A percentile compares a stretch with the other conserved stretches of the same genome.
phyloP scores from a whole-genome alignment of 2,888 invertebrate genomes.

The Standfussiana lucernea region DNA sequence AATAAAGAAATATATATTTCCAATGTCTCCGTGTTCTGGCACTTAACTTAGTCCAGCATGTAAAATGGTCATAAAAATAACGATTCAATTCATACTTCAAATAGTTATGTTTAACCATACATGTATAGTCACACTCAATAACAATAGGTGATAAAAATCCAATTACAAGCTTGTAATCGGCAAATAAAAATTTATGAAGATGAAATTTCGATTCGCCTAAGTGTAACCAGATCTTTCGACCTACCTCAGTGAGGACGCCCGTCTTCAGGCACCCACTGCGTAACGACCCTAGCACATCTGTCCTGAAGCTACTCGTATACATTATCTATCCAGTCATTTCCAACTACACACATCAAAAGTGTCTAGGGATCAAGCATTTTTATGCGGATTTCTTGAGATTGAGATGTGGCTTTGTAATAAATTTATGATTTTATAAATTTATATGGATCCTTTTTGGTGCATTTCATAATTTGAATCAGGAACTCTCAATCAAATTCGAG shows the following conservation, averaged over 20 bases:
- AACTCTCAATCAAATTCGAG: too few species aligned
- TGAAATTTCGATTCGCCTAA: not conserved
- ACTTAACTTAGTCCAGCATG: not conserved
- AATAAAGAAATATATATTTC: conserved; percentile 65
- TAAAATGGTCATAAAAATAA: conserved; percentile 2
- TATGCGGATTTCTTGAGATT: too few species aligned
- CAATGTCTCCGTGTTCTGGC: not conserved
- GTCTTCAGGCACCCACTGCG: not conserved
- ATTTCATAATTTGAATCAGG: too few species aligned
- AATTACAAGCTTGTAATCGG: not conserved
- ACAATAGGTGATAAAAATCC: not conserved
- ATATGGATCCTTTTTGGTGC: too few species aligned
- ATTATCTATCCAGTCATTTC: not conserved
- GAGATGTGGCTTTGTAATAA: too few species aligned
- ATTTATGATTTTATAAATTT: too few species aligned
- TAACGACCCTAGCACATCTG: not conserved
- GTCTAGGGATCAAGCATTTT: too few species aligned
- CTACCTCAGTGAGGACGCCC: not conserved
- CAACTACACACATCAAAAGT: too few species aligned
- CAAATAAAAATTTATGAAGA: not conserved
- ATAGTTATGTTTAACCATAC: not conserved
- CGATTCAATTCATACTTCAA: not conserved
- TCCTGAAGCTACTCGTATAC: not conserved
- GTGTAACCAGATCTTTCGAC: not conserved
- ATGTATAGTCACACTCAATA: conserved; percentile 4